Base-by-base conservation (phyloP, 2,797 vertebrate species). In the Enteromius mattozi region DNA sequence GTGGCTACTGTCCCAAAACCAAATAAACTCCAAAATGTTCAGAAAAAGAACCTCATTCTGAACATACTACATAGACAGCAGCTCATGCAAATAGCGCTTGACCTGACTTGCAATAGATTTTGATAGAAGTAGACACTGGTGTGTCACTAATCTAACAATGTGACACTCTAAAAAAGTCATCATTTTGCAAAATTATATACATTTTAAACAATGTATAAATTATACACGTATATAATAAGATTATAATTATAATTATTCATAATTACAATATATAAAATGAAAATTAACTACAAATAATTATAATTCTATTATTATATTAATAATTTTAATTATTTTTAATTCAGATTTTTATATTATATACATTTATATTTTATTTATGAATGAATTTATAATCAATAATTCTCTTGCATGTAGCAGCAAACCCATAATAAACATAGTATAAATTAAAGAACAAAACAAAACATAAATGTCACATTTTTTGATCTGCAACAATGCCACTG, bases 1-100 rank as follows among this genome's bases (percentile, higher is more conserved):
- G 19, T 76, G 33, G 72, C 49, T 19, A 54, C 47, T 21, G 72
- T 75, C 47, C 30, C 49, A 56, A 75, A 75, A 35, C 47, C 72
- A 21, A 35, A 47, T 35, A 19, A 30, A 30, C 70, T 30, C 3
- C 14, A 16, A 24, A 45, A 16, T 3, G 14, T 71, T 47, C 30
- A 19, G 63, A 71, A 72, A 42, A 70, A 10, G 21, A 56, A n/a
- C 1, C 54, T n/a, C 8, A n/a, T 56, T n/a, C 3, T 42, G 68
- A 16, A 56, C 37, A 4, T n/a, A 69, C 66, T 69, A n/a, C 10
- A 12, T 9, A 45, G 6, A 7, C 14, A 71, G 24, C 8, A 72
- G 17, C 24, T 17, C 40, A 6, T n/a, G 2, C 12, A 16, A 71
- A 45, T 9, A 30, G 40, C 3, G 1, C 9, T 27, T 19, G 14